Evolutionary conservation across 2,888 invertebrate species (phyloP).

Genomic region (Xestobium rufovillosum): DNA sequence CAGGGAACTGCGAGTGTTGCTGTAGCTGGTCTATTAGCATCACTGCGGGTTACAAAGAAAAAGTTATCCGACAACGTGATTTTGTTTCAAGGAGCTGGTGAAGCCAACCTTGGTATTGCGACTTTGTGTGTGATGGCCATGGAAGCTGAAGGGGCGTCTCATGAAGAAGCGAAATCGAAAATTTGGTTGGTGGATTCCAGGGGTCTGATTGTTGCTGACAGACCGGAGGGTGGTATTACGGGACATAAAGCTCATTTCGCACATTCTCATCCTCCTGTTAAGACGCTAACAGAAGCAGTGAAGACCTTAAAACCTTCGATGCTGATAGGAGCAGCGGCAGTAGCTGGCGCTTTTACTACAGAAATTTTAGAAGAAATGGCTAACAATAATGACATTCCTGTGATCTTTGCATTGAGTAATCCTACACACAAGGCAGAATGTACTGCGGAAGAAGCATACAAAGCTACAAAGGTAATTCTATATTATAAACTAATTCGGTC

Average conservation of each 20-base stretch:
- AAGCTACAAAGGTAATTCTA: constrained; percentile 64
- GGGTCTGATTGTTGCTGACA: constrained; percentile 83
- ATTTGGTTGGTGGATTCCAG: constrained; percentile 97
- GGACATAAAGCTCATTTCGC: constrained; percentile 81
- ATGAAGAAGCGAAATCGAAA: constrained; percentile 66
- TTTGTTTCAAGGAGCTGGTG: constrained; percentile 95
- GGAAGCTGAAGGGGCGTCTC: constrained; percentile 70
- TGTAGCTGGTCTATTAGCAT: constrained; percentile 86
- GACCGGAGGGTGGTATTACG: constrained; percentile 72
- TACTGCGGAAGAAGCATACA: constrained; percentile 97
- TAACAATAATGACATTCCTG: constrained; percentile 70
- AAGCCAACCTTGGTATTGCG: constrained; percentile 82
- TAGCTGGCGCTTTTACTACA: constrained; percentile 87
- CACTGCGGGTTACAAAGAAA: constrained; percentile 75
- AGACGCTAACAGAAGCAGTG: constrained; percentile 75
- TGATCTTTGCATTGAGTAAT: constrained; percentile 97
- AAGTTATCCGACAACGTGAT: constrained; percentile 76
- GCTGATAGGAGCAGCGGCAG: constrained; percentile 91
- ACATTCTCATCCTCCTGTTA: constrained; percentile 66
- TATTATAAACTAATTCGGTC: too few relatives aligned
- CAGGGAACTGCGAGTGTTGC: constrained; percentile 83
- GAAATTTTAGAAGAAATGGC: constrained; percentile 85
- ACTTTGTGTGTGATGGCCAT: constrained; percentile 88
- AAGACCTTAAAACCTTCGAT: constrained; percentile 75
- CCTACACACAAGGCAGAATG: constrained; percentile 98